Base-by-base conservation (phyloP, 2,797 vertebrate species). In the Rhinatrema bivittatum region DNA sequence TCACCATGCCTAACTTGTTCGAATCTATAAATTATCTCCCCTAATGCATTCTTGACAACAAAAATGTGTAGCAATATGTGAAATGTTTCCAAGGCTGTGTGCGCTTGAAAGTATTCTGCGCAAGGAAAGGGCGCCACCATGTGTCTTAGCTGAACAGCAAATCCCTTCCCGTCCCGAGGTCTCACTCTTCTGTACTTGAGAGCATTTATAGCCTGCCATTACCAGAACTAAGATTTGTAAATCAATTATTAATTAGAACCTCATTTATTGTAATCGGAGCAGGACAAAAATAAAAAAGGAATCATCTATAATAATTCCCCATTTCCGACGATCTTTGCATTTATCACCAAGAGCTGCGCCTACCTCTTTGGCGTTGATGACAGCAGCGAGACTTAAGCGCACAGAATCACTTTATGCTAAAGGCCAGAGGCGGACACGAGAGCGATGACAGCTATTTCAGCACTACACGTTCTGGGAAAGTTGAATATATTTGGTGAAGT, bases 201-300 rank as follows among this genome's bases (percentile, higher is more conserved):
- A 48, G 72, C 74, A 78, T 78, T 80, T 72, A 75, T 76, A 73
- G 45, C 53, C 39, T 62, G 62, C 53, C 59, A 62, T 66, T 72
- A 51, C 68, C 68, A 76, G 62, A 73, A 76, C 78, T 73, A 75
- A 77, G 57, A 59, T 39, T 50, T 60, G 26, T 58, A 63, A 71
- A 80, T 81, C 70, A 81, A 74, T 79, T 80, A 84, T 81, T 78
- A 72, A 80, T 70, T 56, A 76, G 59, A 65, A 65, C 61, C 61
- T 51, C 72, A 61, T 60, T 76, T 69, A 52, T 70, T 46, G 30
- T 57, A 12, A 15, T 60, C 38, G 50, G 40, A 46, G 25, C 45
- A 36, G 50, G 13, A 49, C 52, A 51, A 74, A 75, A 72, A n/a
- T 72, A n/a, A 75, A 75, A 79, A 68, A 73, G 62, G 51, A 70